Conservation (phyloP, 2,888 invertebrate species). For the Eledona agricola region DNA sequence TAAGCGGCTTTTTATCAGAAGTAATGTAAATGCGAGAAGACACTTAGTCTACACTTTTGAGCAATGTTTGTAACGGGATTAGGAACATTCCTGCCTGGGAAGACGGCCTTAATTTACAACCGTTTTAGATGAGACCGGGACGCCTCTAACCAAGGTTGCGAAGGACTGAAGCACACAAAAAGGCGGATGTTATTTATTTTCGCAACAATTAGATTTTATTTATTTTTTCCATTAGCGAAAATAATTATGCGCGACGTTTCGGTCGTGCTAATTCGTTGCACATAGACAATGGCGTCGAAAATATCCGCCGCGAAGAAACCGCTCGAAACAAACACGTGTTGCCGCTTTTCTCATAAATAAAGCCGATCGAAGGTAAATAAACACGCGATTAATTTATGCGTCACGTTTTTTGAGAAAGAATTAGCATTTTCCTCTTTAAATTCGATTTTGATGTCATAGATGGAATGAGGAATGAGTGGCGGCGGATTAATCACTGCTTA, state of each 20-base stretch:
- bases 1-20: conserved; percentile 22
- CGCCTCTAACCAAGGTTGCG: conserved; percentile 21
- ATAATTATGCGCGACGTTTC: conserved; percentile 22
- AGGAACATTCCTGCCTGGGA: conserved; percentile 20
- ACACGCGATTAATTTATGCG: conserved; percentile 29
- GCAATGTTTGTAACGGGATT: conserved; percentile 28
- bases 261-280: conserved; percentile 24
- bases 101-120: conserved; percentile 15
- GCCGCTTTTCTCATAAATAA: conserved; percentile 24
- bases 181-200: conserved; percentile 34
- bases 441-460: conserved; percentile 35
- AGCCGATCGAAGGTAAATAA: conserved; percentile 24
- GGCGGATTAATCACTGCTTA: conserved; percentile 38
- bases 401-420: conserved; percentile 32
- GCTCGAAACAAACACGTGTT: conserved; percentile 14
- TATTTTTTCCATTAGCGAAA: conserved; percentile 27
- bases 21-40: conserved; percentile 25
- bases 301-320: conserved; percentile 10
- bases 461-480: conserved; percentile 25
- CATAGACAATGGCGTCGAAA: conserved; percentile 17
- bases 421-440: conserved; percentile 29
- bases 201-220: conserved; percentile 29
- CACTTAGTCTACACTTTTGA: conserved; percentile 24
- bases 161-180: conserved; percentile 21
- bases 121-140: too few relatives aligned